Base-by-base conservation (phyloP, 1,140 invertebrate genomes). In the Nasonia vitripennis region DNA sequence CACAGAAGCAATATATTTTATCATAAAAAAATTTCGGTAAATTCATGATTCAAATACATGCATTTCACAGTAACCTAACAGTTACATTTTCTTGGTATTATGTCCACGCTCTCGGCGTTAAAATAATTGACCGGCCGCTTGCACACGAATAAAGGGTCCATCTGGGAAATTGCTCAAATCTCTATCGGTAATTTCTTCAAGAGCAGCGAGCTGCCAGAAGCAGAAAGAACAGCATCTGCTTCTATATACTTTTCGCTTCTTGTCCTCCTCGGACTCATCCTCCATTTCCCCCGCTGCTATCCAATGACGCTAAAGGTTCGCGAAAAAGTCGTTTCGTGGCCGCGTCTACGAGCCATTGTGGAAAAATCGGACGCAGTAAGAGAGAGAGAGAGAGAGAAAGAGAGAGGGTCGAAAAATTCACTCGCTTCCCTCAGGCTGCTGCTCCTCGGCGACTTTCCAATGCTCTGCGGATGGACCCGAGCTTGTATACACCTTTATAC, bases 111-210 rank as follows among this genome's bases (percentile, higher is more conserved):
- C 12, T 2, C 41, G 62, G 48, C 81, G 41, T 82, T 12, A 41
- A 41, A 83, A 87, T 89, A 91, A 92, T 91, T 90, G 89, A 92
- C 87, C 87, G 88, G 87, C 91, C 89, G 83, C 90, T 91, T 91
- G n/a, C 14, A 6, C 81, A 41, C 67, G 31, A 88, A 91, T 86
- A 91, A 91, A 90, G 81, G 88, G 86, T 93, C 91, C 92, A 93
- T 93, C 93, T 92, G 87, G 88, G 87, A 90, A 93, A 93, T 93
- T 92, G 91, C 91, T 89, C 89, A 91, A 92, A 91, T 92, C 90
- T 91, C 91, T 90, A 92, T 93, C 91, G 90, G 89, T 87, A 90
- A 92, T 92, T 92, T 91, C 77, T 41, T 55, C 80, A 84, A 86
- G 78, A 86, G 87, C 86, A 82, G 55, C 62, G 88, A 85, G 85